Conservation (phyloP, 2,888 invertebrate species). For the Drosophila tripunctata region DNA sequence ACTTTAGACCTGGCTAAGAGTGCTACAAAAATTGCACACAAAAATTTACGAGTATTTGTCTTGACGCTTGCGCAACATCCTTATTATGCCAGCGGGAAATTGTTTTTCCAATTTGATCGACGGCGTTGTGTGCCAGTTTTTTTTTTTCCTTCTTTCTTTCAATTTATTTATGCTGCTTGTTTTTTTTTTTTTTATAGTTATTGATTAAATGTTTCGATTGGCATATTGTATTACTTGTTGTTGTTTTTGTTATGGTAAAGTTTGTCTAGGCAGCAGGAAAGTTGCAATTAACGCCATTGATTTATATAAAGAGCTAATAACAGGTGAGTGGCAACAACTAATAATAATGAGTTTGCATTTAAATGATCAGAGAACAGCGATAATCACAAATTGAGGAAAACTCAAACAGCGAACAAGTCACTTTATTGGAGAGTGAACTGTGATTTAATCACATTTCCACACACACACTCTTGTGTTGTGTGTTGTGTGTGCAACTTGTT, state of each 20-base stretch:
- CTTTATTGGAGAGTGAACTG: not conserved
- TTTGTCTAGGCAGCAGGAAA: constrained; percentile 52
- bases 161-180: not conserved
- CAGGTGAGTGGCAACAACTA: constrained; percentile 39
- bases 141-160: not conserved
- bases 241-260: not conserved
- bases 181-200: not conserved
- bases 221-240: constrained; percentile 40
- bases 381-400: constrained; percentile 29
- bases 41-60: constrained; percentile 35
- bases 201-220: constrained; percentile 40
- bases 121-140: constrained; percentile 44
- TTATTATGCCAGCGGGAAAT: constrained; percentile 65
- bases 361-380: constrained; percentile 37
- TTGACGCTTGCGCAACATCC: constrained; percentile 68
- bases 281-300: constrained; percentile 66
- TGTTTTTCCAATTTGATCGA: constrained; percentile 61
- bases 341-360: constrained; percentile 33
- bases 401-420: not conserved
- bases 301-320: constrained; percentile 72
- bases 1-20: not conserved
- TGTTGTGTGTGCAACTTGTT: not conserved
- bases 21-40: constrained; percentile 21
- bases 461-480: not conserved
- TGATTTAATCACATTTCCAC: not conserved